Evolutionary conservation across 2,888 invertebrate species (phyloP), one percentile per base, ranked within the genome.

Genomic region (Drosophila demipolita): DNA sequence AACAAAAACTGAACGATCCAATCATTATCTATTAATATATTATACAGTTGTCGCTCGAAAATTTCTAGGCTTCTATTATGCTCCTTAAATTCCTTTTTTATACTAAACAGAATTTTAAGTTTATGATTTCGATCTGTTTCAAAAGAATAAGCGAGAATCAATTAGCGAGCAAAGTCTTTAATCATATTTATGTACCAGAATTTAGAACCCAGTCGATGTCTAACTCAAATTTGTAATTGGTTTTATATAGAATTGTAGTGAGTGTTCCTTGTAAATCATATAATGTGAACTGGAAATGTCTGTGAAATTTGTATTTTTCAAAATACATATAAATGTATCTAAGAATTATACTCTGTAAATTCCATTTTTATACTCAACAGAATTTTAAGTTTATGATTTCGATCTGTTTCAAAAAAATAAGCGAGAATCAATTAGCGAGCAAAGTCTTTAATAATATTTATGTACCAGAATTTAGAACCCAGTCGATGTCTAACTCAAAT

Each of bases 1-100:
- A 84, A 68, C 15, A 67, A 66, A 42, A 58, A 52, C 48, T 68
- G 57, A 68, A 11, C 50, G 1, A 53, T 70, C 8, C 6, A 54
- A 64, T 64, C n/a, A n/a, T 26, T 9, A 53, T 29, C 1, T n/a
- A 48, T n/a, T 11, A 45, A 54, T 42, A 23, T 3, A 64, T 1
- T 1, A 33, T 11, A 23, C 54, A n/a, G 8, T 26, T 26, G 17
- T 36, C 26, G 36, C 54, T 26, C 54, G 11, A 11, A n/a, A 36
- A 26, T 38, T 38, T 40, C 9, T n/a, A 38, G 9, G 17, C 1
- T 17, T 38, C 40, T 9, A n/a, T n/a, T 40, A 40, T 40, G 9
- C 4, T 45, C 15, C 3, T 7, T 23, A 20, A 36, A 8, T 45
- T 42, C n/a, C 2, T n/a, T n/a, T 40, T n/a, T 40, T 40, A 9